Evolutionary conservation across 2,888 invertebrate genomes (phyloP).

Genomic region (Amphipoea lucens): DNA sequence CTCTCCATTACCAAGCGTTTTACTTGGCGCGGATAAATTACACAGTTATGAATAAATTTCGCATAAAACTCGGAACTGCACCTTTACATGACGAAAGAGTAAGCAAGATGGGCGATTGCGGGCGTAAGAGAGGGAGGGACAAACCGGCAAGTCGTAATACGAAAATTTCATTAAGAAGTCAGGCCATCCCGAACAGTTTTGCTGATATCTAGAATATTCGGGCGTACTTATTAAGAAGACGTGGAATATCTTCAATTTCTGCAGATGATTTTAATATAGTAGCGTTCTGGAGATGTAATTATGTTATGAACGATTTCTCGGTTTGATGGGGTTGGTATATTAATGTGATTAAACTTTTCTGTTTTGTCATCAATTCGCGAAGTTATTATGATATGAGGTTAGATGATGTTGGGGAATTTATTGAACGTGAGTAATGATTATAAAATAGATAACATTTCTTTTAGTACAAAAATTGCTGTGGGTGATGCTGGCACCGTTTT

Average conservation of each 20-base stretch:
- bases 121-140: slow-evolving; percentile 73
- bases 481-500: not conserved
- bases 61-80: slow-evolving; percentile 90
- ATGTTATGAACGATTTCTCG: slow-evolving; percentile 51
- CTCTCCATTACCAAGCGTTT: slow-evolving; percentile 84
- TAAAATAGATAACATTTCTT: slow-evolving; percentile 9
- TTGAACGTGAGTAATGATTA: slow-evolving; percentile 21
- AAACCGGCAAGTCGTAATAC: slow-evolving; percentile 85
- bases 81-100: slow-evolving; percentile 86
- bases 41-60: slow-evolving; percentile 91
- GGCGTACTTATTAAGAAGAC: slow-evolving; percentile 85
- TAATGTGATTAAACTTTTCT: slow-evolving; percentile 56
- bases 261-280: slow-evolving; percentile 84
- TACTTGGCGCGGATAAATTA: slow-evolving; percentile 89
- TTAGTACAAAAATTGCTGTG: not conserved
- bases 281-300: slow-evolving; percentile 61
- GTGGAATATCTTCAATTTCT: slow-evolving; percentile 83
- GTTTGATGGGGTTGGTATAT: slow-evolving; percentile 40
- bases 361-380: slow-evolving; percentile 47
- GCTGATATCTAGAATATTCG: slow-evolving; percentile 89
- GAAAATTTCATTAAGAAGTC: slow-evolving; percentile 90
- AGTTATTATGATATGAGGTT: slow-evolving; percentile 33
- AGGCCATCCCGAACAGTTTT: slow-evolving; percentile 84
- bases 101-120: slow-evolving; percentile 65
- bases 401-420: slow-evolving; percentile 31